Conservation (phyloP, 2,113 vertebrate species). For the Zootoca vivipara region DNA sequence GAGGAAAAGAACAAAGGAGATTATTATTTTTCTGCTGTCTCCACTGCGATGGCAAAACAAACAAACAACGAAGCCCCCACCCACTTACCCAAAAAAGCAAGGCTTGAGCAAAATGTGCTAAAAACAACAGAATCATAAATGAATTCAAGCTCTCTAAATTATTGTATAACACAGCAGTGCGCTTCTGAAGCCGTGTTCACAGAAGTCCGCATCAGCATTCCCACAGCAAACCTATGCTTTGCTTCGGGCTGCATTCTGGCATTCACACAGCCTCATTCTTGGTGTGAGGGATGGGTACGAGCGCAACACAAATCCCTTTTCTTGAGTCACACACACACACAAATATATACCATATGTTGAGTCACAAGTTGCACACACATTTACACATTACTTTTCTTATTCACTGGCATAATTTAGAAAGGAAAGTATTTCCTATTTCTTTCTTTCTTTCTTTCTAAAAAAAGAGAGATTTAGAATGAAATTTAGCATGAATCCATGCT, state of each 20-base stretch:
- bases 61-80: neutral
- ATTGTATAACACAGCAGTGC: neutral
- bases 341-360: neutral
- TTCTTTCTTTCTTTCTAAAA: neutral
- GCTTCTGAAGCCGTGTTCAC: neutral
- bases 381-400: neutral
- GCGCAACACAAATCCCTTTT: neutral
- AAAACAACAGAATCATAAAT: constrained; percentile 24
- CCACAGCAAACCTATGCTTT: neutral
- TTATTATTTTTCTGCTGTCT: neutral
- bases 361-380: neutral
- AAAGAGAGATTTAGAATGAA: neutral
- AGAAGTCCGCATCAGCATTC: neutral
- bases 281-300: neutral
- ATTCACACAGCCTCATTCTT: neutral
- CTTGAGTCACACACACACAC: neutral
- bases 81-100: neutral
- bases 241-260: neutral
- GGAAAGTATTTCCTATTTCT: neutral
- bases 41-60: neutral
- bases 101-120: constrained; percentile 15
- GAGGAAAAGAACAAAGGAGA: constrained; percentile 29
- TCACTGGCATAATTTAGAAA: neutral
- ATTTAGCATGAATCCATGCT: neutral
- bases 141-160: constrained; percentile 29